Evolutionary conservation across 2,797 vertebrate species (phyloP).

Genomic region (Enteromius treurensis): DNA sequence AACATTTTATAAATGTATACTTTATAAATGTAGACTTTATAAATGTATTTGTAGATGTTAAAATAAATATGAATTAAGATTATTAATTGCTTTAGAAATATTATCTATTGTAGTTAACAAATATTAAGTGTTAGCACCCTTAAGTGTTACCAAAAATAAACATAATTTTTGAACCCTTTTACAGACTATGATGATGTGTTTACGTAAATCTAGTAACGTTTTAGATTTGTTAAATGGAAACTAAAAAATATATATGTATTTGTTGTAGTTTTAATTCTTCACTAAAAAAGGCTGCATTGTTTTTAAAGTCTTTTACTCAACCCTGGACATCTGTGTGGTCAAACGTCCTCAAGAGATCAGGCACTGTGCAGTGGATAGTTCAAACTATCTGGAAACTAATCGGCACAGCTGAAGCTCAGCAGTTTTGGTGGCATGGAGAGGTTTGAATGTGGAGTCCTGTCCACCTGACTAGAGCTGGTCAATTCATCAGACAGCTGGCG

Average conservation of each 20-base stretch:
- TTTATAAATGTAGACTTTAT: too few species aligned
- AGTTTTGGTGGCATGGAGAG: constrained; percentile 30
- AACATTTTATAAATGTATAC: too few species aligned
- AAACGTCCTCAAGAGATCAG: neutral
- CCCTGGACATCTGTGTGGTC: neutral
- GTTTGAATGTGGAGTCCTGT: constrained; percentile 36
- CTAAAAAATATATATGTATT: neutral
- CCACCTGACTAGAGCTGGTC: constrained; percentile 32
- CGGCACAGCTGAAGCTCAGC: neutral
- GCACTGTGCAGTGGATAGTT: neutral
- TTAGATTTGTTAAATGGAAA: neutral
- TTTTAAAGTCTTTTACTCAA: neutral
- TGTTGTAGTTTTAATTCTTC: neutral
- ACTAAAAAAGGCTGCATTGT: neutral
- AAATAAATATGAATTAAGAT: too few species aligned
- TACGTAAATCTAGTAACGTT: neutral
- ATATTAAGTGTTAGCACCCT: too few species aligned
- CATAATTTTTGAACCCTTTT: neutral
- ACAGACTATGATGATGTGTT: neutral
- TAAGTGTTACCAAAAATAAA: neutral
- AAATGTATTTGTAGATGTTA: too few species aligned
- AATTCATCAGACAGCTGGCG: constrained; percentile 59
- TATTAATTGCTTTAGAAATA: too few species aligned
- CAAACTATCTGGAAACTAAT: neutral
- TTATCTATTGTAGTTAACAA: too few species aligned